Base-by-base conservation (phyloP, 2,888 invertebrate genomes). In the Habroteleia sp. region DNA sequence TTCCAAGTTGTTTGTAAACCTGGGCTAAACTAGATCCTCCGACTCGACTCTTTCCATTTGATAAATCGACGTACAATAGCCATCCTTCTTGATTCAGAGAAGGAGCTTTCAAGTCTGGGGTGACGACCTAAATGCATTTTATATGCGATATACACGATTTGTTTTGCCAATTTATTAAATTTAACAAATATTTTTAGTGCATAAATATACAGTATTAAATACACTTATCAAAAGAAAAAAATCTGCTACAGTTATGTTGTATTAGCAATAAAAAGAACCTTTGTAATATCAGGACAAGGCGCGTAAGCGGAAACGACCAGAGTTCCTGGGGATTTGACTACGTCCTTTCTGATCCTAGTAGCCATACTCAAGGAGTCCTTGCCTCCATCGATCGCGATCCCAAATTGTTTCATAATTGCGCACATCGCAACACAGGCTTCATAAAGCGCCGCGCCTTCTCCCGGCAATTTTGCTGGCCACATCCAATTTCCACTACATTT, bases 401-500 rank as follows among this genome's bases (percentile, higher is more conserved):
- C 97, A 0, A 98, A 89, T 79, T 91, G 87, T 3, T 90, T 89
- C 96, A 99, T 96, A 1, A 97, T 91, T 1, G 90, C 89, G 85
- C 97, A 97, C 92, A 98, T 95, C 8, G 97, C 96, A 29, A 90
- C 89, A 84, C 98, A 98, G 0, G 99, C 97, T 73, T 93, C 93
- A 75, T 94, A 94, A 16, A 99, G 90, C 8, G 94, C 92, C 1
- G 96, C 96, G 0, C 98, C 99, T 88, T 98, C 98, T 0, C 95
- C 96, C 0, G 95, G 94, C 10, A 97, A 90, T 90, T 99, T 99
- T 6, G 98, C 99, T 0, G 97, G 94, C 99, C 99, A 99, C 99
- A 99, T 99, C 99, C 99, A 99, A 89, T 99, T 99, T n/a, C 97
- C 99, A 31, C 97, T 97, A 88, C 98, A 98, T 89, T 99, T 99